These are phyloP conservation scores for Pagetopsis macropterus DNA, from an alignment of 2,797 vertebrate genomes.

Conservation along the genomic window DNA sequence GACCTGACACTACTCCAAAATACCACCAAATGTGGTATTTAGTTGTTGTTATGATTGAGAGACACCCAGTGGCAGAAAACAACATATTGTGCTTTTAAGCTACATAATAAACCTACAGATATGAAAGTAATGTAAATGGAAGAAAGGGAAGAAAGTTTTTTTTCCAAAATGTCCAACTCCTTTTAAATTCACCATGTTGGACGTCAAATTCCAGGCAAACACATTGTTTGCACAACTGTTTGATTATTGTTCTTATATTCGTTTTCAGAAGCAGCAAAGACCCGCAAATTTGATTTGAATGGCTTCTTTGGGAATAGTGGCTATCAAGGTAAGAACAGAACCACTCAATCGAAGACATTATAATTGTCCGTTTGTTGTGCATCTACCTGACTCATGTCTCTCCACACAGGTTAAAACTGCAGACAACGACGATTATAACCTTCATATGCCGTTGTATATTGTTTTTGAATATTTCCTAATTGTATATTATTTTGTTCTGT, in stretches of 20 bases:
- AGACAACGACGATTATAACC: constrained; percentile 27
- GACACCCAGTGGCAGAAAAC: no score
- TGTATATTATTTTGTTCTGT: constrained; percentile 49
- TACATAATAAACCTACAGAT: not conserved
- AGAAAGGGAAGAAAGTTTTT: not conserved
- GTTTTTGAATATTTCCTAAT: constrained; percentile 35
- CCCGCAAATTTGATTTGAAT: constrained; percentile 77
- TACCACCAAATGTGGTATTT: no score
- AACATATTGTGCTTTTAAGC: not conserved
- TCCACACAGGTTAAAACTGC: constrained; percentile 71
- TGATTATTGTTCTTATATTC: constrained; percentile 15
- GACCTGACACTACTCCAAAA: no score
- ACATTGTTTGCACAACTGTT: not conserved
- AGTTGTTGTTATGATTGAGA: no score
- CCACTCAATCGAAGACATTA: not conserved
- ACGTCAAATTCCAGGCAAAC: not conserved
- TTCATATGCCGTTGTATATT: constrained; percentile 64
- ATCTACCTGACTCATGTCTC: constrained; percentile 6
- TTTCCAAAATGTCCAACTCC: not conserved
- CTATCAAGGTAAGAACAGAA: constrained; percentile 75
- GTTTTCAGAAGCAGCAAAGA: constrained; percentile 74
- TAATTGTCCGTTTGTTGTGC: not conserved
- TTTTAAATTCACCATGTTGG: not conserved
- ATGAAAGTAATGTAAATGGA: not conserved
- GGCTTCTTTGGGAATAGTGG: constrained; percentile 82